Evolutionary conservation across 2,797 vertebrate species (phyloP), one percentile per base, ranked within the genome.

Genomic region (Trematomus bernacchii): DNA sequence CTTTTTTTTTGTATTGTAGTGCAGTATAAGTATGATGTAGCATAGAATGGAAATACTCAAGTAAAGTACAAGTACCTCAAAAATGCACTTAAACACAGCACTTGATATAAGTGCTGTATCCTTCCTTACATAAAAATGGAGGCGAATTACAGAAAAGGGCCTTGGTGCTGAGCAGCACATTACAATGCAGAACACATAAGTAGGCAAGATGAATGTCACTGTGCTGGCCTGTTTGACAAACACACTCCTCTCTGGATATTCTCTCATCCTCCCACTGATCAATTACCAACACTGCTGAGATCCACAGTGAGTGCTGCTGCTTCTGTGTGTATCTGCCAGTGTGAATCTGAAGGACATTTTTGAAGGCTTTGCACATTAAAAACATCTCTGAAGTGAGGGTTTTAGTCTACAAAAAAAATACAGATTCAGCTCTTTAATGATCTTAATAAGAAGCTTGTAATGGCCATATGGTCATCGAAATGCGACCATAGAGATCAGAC

Each of bases 181-280:
- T 91, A 76, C 27, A 14, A 93, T 93, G 87, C 89, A 82, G 75
- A 80, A 66, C 87, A 87, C 85, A 86, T 64, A 73, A 77, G 58
- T 33, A 58, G 75, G 51, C 76, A 81, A 90, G 87, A 92, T 91
- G 84, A 91, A 92, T 93, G 78, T 80, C 79, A 81, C 80, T 87
- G 87, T 91, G 79, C 81, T 84, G 81, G 73, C 83, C 85, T 70
- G 82, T 86, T 85, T 83, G 85, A 92, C 88, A 91, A 87, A 91
- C 76, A 81, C 67, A 83, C 80, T 75, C 55, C 75, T 92, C 87
- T 88, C 72, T 86, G 67, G 64, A 88, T 86, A 84, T 90, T 87
- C 79, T 73, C 76, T 75, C 64, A 74, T 88, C 80, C 86, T 84
- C 85, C 67, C 43, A 69, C 84, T 86, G 82, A 92, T 92, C 82